Evolutionary conservation across 53 echinoderm and acorn worm genomes (phyloP), one percentile per base, ranked within the genome.

Genomic region (Glandiceps talaboti): DNA sequence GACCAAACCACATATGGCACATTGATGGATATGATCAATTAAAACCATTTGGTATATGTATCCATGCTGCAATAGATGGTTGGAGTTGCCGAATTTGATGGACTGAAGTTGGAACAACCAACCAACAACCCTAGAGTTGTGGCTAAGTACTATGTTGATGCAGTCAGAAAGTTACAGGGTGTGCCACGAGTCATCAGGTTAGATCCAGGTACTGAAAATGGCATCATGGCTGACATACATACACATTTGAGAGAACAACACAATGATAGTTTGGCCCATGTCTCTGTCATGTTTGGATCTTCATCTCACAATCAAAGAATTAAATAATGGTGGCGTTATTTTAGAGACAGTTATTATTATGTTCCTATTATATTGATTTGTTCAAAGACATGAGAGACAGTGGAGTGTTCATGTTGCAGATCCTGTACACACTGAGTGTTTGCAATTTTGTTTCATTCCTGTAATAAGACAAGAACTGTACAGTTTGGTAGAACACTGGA

Each of bases 11-110:
- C n/a, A 14, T 80, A 33, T 73, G 80, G 14, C 84, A 87, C 29
- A 29, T 88, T 31, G 88, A 88, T 29, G 88, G 88, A 0, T 88
- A 76, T 32, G 88, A 88, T 33, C 81, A 88, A 81, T 77, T 88
- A 27, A 88, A 88, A 27, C 84, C 84, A 1, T 88, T 45, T 30
- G 88, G 85, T 14, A 85, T 88, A 33, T 30, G 82, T 26, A 74
- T 88, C 14, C 79, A 85, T 77, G 82, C 32, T 0, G 85, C 85
- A 32, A 82, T 88, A 33, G 85, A 88, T 64, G 88, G 88, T 26
- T 88, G 81, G 74, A 81, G 85, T 0, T 74, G 88, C 29, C 31
- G 77, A 30, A 30, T 88, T 45, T 27, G 84, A 1, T 88, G 84
- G 88, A 30, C 84, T 25, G 1, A 81, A 73, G 88, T 84, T 0